These are phyloP conservation scores for Thaumetopoea pityocampa DNA, from an alignment of 1,140 invertebrate species.

Conservation along the genomic window DNA sequence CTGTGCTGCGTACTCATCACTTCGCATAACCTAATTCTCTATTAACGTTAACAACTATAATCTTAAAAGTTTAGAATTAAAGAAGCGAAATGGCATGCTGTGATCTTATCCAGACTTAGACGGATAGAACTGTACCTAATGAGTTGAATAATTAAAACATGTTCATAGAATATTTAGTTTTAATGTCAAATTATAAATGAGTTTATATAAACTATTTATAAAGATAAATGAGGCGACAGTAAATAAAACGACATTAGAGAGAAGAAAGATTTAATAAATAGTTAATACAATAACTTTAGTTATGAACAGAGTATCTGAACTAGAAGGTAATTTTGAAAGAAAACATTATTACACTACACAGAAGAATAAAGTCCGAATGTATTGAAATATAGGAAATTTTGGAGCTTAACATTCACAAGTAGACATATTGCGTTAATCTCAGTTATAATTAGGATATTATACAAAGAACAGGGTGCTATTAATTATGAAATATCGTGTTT, in stretches of 20 bases:
- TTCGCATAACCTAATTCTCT: too few relatives aligned
- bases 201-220: too few relatives aligned
- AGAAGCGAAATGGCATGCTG: too few relatives aligned
- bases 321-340: slow-evolving; percentile 54
- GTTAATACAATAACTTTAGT: slow-evolving; percentile 69
- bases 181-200: too few relatives aligned
- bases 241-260: slow-evolving; percentile 48
- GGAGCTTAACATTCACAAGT: slow-evolving; percentile 24
- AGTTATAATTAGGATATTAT: slow-evolving; percentile 1
- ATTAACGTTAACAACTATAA: too few relatives aligned
- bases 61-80: too few relatives aligned
- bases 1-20: too few relatives aligned
- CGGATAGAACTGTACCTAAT: too few relatives aligned
- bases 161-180: too few relatives aligned
- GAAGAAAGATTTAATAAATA: slow-evolving; percentile 76
- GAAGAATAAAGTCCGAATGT: slow-evolving; percentile 40
- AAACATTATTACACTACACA: slow-evolving; percentile 53
- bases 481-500: slow-evolving; percentile 14
- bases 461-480: slow-evolving; percentile 52
- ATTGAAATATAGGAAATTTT: slow-evolving; percentile 11
- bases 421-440: not conserved
- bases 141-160: too few relatives aligned
- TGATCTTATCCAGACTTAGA: too few relatives aligned
- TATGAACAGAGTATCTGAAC: slow-evolving; percentile 65
- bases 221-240: too few relatives aligned